Evolutionary conservation across 2,797 vertebrate genomes (phyloP).

Genomic region (Rousettus madagascariensis): DNA sequence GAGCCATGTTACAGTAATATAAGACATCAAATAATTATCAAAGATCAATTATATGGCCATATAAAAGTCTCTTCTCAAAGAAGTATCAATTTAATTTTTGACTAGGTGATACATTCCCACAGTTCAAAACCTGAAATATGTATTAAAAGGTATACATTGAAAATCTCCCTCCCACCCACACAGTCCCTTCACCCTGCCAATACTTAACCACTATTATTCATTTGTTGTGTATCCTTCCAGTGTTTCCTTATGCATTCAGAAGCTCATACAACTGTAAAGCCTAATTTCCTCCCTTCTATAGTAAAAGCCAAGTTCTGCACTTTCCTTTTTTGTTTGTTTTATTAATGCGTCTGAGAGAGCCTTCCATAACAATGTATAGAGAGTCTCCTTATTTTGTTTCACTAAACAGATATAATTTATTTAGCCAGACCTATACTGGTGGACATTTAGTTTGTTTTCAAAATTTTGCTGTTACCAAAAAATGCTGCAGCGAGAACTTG

Average conservation of each 20-base stretch:
- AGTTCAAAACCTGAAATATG: background rate
- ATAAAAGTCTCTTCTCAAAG: background rate
- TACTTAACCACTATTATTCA: background rate
- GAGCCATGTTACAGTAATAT: background rate
- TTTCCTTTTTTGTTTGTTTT: background rate
- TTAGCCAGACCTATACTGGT: background rate
- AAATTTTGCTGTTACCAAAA: background rate
- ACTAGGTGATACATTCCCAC: background rate
- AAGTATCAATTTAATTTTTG: slow-evolving; percentile 15
- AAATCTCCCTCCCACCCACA: background rate
- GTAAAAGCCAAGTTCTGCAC: background rate
- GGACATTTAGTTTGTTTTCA: background rate
- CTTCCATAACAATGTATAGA: background rate
- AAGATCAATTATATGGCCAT: background rate
- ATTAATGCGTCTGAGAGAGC: background rate
- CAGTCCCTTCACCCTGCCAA: background rate
- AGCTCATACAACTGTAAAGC: background rate
- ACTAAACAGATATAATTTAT: background rate
- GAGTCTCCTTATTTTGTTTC: background rate
- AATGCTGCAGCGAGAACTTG: background rate
- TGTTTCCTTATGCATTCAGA: background rate
- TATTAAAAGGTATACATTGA: background rate
- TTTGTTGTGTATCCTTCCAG: background rate
- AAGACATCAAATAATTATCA: background rate
- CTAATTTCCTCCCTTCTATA: background rate